Evolutionary conservation across 2,797 vertebrate species (phyloP).

Genomic region (Cygnus olor): DNA sequence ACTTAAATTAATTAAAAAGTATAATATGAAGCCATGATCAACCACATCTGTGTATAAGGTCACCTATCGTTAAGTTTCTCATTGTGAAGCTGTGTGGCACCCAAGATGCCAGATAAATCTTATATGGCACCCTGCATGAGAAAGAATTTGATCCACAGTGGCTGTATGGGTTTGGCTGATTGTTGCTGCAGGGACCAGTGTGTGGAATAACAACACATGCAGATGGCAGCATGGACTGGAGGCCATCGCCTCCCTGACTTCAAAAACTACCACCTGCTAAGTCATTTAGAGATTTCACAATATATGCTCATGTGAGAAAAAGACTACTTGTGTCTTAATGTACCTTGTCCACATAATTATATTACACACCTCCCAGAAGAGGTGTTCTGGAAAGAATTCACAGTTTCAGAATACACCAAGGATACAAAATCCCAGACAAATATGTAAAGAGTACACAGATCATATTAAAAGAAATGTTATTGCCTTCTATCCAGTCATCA

Average conservation of each 20-base stretch:
- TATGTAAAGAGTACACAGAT: neutral
- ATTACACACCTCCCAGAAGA: neutral
- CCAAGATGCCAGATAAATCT: neutral
- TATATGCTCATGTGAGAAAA: neutral
- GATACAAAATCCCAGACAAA: neutral
- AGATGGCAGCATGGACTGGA: neutral
- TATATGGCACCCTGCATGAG: neutral
- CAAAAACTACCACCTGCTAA: neutral
- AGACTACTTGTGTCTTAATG: neutral
- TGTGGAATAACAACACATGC: neutral
- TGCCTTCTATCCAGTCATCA: neutral
- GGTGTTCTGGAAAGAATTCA: neutral
- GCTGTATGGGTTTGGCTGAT: too few species aligned
- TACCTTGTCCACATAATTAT: neutral
- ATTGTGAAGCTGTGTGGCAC: neutral
- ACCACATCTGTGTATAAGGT: neutral
- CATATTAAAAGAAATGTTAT: neutral
- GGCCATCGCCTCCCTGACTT: fast-evolving
- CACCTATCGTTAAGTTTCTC: neutral
- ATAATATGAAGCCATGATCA: neutral
- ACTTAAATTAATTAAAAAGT: neutral
- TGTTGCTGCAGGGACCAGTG: neutral
- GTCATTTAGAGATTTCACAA: neutral
- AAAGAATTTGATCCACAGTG: neutral
- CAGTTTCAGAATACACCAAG: neutral